Evolutionary conservation across 1,140 invertebrate genomes (phyloP).

Genomic region (Bacillus rossius): DNA sequence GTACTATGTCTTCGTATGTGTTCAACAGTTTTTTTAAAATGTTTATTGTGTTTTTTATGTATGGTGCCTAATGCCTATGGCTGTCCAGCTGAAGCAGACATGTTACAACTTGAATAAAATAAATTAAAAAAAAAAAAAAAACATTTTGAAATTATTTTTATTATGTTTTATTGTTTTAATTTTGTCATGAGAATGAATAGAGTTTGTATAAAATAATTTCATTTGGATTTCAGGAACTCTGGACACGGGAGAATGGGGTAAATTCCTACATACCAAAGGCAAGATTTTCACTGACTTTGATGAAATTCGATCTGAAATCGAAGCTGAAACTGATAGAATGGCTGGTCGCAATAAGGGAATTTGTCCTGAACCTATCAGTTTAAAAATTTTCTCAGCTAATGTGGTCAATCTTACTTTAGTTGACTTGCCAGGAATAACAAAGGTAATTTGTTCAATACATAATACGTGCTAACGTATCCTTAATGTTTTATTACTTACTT

Average conservation of each 20-base stretch:
- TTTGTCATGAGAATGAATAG: background rate
- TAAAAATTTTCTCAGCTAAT: constrained; percentile 90
- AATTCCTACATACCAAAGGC: constrained; percentile 90
- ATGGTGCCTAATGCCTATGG: constrained; percentile 8
- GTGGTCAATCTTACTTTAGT: constrained; percentile 97
- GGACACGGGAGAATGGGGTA: constrained; percentile 90
- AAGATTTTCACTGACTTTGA: constrained; percentile 90
- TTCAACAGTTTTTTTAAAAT: too few species aligned
- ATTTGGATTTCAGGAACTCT: constrained; percentile 61
- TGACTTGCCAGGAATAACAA: constrained; percentile 97
- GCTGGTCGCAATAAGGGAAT: constrained; percentile 97
- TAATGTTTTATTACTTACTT: background rate
- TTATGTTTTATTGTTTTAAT: too few species aligned
- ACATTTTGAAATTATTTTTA: too few species aligned
- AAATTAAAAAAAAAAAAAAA: too few species aligned
- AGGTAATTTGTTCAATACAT: too few species aligned
- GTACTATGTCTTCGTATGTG: too few species aligned
- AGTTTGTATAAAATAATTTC: constrained; percentile 5
- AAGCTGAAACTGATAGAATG: constrained; percentile 87
- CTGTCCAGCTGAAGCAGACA: too few species aligned
- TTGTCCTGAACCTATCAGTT: constrained; percentile 89
- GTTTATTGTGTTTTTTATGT: constrained; percentile 17
- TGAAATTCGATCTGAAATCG: constrained; percentile 89
- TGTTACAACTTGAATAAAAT: too few species aligned
- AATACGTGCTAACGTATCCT: background rate